A percentile compares a stretch with the other conserved stretches of the same genome.
Conservation (phyloP, 2,113 vertebrate species). For the Zingel zingel region DNA sequence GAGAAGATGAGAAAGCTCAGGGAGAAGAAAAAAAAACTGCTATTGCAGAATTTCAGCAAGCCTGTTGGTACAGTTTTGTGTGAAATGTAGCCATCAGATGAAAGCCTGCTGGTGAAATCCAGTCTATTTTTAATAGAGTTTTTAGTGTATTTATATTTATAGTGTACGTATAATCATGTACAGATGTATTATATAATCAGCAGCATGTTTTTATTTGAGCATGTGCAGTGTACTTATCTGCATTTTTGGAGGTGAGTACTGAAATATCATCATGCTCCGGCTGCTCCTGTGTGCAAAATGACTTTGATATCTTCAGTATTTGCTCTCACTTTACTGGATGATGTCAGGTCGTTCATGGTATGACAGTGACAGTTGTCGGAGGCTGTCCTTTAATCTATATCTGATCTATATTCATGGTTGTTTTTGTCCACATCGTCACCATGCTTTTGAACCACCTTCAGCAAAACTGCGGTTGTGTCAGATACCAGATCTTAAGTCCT, state of each 20-base stretch:
- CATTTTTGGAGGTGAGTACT: slow-evolving; percentile 18
- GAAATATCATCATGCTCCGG: not conserved
- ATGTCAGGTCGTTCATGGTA: slow-evolving; percentile 28
- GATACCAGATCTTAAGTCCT: slow-evolving; percentile 58
- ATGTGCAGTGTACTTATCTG: slow-evolving; percentile 19
- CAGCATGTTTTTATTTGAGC: slow-evolving; percentile 10
- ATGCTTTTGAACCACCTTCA: slow-evolving; percentile 31
- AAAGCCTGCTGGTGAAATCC: slow-evolving; percentile 35
- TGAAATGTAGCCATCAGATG: slow-evolving; percentile 60
- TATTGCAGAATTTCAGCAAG: slow-evolving; percentile 45
- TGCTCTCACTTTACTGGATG: slow-evolving; percentile 13
- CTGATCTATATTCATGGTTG: slow-evolving; percentile 16
- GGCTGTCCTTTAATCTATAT: slow-evolving; percentile 13
- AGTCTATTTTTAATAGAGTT: slow-evolving; percentile 35
- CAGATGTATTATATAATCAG: slow-evolving; percentile 36
- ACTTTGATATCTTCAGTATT: slow-evolving; percentile 16
- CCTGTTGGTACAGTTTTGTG: slow-evolving; percentile 55
- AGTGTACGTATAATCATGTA: slow-evolving; percentile 13
- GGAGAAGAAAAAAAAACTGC: slow-evolving; percentile 28
- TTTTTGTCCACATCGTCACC: slow-evolving; percentile 35
- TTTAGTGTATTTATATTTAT: too few species aligned
- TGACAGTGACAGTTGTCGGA: not conserved
- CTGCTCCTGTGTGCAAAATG: slow-evolving; percentile 24
- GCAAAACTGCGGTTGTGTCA: slow-evolving; percentile 56
- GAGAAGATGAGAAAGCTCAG: slow-evolving; percentile 36